Conservation (phyloP, 1,140 invertebrate genomes). For the Macrotrachela quadricornifera region DNA sequence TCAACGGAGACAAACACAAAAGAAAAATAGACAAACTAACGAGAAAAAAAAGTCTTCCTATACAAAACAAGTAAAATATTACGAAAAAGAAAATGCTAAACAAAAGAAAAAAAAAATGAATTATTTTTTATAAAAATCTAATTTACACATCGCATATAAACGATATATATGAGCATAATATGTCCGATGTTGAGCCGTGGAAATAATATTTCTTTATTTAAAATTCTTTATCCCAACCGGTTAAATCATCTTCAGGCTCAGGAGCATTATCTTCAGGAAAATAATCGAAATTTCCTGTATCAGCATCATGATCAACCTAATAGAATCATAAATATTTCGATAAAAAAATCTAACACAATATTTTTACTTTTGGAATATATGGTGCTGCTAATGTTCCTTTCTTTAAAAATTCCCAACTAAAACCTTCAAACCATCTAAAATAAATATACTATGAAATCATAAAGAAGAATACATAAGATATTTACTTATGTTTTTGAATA, state of each 20-base stretch:
- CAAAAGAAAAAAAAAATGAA: too few relatives aligned
- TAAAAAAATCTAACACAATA: neutral
- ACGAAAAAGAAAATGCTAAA: too few relatives aligned
- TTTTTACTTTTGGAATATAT: neutral
- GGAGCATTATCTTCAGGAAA: constrained; percentile 28
- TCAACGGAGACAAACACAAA: too few relatives aligned
- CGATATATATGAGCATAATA: too few relatives aligned
- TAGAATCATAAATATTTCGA: too few relatives aligned
- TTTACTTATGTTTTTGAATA: constrained; percentile 28
- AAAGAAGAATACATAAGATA: neutral
- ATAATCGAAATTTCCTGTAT: constrained; percentile 29
- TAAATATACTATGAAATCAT: neutral
- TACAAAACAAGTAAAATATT: too few relatives aligned
- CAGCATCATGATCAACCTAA: constrained; percentile 28
- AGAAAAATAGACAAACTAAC: too few relatives aligned
- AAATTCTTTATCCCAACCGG: constrained; percentile 31
- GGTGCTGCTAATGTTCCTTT: neutral
- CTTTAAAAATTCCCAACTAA: neutral
- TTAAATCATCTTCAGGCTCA: constrained; percentile 26
- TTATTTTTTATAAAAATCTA: too few relatives aligned
- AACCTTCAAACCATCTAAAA: constrained; percentile 4
- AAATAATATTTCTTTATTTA: constrained; percentile 9
- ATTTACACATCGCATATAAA: too few relatives aligned
- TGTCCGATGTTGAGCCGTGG: too few relatives aligned
- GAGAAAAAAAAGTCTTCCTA: too few relatives aligned